phyloP scores from a whole-genome alignment of 1,140 invertebrate genomes.

The Fopius arisanus region DNA sequence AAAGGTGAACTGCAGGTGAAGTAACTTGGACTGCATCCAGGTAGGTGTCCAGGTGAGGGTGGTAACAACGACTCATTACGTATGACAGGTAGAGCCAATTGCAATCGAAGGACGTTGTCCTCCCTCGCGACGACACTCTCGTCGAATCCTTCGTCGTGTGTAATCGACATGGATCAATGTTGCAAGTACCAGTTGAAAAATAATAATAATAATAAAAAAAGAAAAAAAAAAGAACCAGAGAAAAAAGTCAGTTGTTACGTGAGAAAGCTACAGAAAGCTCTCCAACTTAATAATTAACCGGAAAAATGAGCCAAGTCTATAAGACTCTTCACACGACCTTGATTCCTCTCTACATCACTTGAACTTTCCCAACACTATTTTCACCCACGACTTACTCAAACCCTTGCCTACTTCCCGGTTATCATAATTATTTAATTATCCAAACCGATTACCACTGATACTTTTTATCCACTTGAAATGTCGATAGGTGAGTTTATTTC shows the following conservation, averaged over 20 bases:
- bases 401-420: neutral
- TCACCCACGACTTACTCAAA: neutral
- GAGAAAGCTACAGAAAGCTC: neutral
- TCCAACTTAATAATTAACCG: neutral
- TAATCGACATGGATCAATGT: slow-evolving; percentile 43
- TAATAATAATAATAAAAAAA: no score
- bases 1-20: slow-evolving; percentile 29
- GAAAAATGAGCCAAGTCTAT: neutral
- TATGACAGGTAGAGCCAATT: slow-evolving; percentile 9
- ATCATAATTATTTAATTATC: neutral
- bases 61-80: slow-evolving; percentile 23
- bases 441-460: neutral
- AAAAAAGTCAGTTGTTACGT: neutral
- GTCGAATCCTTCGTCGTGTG: slow-evolving; percentile 34
- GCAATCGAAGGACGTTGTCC: slow-evolving; percentile 30
- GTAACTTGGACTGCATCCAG: slow-evolving; percentile 36
- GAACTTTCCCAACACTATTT: neutral
- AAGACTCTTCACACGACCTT: neutral
- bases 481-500: neutral
- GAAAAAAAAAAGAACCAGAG: neutral
- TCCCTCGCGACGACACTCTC: slow-evolving; percentile 29
- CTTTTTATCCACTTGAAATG: neutral
- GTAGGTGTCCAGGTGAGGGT: slow-evolving; percentile 31
- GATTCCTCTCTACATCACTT: neutral
- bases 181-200: no score